Conservation (phyloP, 2,797 vertebrate genomes). For the Neoniphon sammara region DNA sequence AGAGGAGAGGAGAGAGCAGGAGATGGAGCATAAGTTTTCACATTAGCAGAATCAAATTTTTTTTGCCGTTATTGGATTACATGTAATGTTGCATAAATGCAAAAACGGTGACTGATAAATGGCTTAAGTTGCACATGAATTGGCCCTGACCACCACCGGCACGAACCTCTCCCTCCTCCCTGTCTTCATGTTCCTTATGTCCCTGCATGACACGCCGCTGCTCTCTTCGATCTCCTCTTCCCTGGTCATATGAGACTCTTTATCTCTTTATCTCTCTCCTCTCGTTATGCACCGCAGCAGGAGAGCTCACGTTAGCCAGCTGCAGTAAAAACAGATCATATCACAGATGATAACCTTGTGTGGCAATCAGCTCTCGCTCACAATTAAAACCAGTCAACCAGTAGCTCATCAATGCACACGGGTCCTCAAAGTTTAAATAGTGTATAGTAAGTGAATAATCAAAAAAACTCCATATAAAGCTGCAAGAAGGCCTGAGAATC, state of each 20-base stretch:
- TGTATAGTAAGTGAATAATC: too few relatives aligned
- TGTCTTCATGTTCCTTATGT: neutral
- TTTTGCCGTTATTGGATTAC: constrained; percentile 60
- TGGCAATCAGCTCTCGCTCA: too few relatives aligned
- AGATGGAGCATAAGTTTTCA: constrained; percentile 40
- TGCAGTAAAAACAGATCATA: too few relatives aligned
- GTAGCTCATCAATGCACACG: neutral
- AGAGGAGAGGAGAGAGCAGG: neutral
- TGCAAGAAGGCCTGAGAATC: too few relatives aligned
- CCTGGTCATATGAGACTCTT: too few relatives aligned
- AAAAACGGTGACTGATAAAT: constrained; percentile 49
- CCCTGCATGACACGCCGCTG: neutral
- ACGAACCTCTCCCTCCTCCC: neutral
- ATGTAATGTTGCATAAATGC: constrained; percentile 59
- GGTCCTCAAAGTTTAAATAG: neutral
- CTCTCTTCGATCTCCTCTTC: too few relatives aligned
- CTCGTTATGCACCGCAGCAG: too few relatives aligned
- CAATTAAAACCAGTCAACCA: too few relatives aligned
- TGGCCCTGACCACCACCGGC: constrained; percentile 54
- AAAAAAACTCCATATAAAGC: too few relatives aligned
- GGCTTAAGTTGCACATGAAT: constrained; percentile 52
- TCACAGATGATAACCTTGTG: too few relatives aligned
- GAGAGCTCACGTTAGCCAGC: too few relatives aligned
- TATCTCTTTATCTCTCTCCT: too few relatives aligned
- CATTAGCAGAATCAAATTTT: constrained; percentile 51